Percentiles rank a stretch among this genome's conserved stretches.
phyloP scores from a whole-genome alignment of 2,113 vertebrate genomes.

The Engraulis encrasicolus region DNA sequence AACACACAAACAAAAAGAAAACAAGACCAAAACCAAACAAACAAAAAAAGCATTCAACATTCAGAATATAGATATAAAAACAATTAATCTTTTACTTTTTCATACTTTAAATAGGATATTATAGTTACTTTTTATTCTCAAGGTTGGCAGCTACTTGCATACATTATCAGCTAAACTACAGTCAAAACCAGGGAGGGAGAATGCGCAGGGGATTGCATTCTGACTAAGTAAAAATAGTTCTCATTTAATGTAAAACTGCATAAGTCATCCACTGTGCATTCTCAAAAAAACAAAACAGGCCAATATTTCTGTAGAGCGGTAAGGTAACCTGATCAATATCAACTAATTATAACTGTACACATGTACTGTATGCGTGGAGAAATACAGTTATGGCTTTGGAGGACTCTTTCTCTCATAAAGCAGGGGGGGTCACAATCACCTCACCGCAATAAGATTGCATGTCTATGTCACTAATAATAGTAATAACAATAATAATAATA shows the following conservation, averaged over 20 bases:
- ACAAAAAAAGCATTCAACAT: conserved; percentile 60
- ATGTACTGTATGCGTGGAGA: too few species aligned
- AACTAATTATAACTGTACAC: conserved; percentile 5
- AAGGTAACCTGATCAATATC: neutral
- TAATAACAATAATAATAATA: conserved; percentile 63
- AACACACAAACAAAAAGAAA: too few species aligned
- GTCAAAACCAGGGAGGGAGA: conserved; percentile 3
- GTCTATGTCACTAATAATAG: conserved; percentile 48
- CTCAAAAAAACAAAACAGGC: neutral
- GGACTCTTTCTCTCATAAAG: neutral
- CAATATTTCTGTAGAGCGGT: neutral
- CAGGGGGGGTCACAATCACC: neutral
- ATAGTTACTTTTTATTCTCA: conserved; percentile 45
- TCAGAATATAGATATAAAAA: conserved; percentile 69
- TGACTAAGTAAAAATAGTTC: conserved; percentile 16
- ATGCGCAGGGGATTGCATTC: conserved; percentile 1
- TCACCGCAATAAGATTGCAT: neutral
- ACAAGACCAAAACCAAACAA: too few species aligned
- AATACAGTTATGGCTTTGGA: conserved; percentile 15
- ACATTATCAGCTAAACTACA: conserved; percentile 34
- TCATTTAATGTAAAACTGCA: conserved; percentile 10
- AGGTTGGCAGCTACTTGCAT: conserved; percentile 59
- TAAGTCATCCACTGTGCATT: conserved; percentile 9
- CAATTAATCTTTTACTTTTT: neutral
- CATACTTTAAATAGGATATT: conserved; percentile 21